phyloP scores from a whole-genome alignment of 53 echinoderm and acorn worm genomes.

The Mesocentrotus franciscanus region DNA sequence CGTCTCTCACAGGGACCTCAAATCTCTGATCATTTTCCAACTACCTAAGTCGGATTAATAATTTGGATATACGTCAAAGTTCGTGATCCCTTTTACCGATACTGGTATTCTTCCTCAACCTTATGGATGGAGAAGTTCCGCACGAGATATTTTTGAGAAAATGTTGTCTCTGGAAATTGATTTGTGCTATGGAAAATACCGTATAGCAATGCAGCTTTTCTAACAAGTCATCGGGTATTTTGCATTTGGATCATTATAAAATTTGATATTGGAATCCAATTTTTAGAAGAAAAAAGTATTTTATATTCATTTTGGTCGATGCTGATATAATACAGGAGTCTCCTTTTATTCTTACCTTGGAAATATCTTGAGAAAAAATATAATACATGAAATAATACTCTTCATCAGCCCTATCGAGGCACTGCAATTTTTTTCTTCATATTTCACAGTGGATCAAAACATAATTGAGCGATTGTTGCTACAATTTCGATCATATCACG shows the following conservation, averaged over 20 bases:
- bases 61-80: conserved; percentile 38
- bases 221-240: background rate
- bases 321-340: background rate
- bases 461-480: background rate
- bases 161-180: background rate
- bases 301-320: background rate
- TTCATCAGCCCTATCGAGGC: background rate
- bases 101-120: background rate
- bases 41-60: background rate
- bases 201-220: background rate
- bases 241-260: background rate
- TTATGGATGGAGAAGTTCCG: background rate
- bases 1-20: background rate
- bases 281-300: background rate
- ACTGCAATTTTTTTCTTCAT: background rate
- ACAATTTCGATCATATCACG: background rate
- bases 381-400: background rate
- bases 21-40: background rate
- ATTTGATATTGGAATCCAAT: background rate
- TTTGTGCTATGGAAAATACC: background rate
- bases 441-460: background rate
- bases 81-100: background rate
- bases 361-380: background rate
- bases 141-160: background rate
- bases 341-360: background rate